phyloP scores from a whole-genome alignment of 2,113 vertebrate genomes.

The Microcebus jonahi region DNA sequence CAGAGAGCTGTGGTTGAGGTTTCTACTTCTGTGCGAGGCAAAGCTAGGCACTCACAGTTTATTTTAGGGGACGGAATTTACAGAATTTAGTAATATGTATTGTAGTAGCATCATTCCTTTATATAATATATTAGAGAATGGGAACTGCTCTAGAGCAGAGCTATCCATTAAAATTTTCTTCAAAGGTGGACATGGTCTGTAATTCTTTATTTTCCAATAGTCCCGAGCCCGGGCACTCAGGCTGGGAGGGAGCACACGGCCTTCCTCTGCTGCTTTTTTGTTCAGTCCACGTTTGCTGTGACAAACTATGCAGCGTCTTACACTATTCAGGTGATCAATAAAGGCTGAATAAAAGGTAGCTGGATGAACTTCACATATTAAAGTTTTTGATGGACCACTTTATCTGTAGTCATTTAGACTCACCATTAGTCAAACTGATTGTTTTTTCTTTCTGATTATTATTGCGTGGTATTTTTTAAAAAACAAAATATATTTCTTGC shows the following conservation, averaged over 20 bases:
- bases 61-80: not conserved
- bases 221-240: no score
- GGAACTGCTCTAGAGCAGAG: not conserved
- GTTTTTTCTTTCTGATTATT: not conserved
- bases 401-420: not conserved
- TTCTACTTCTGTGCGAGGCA: no score
- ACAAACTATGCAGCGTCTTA: no score
- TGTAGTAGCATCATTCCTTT: not conserved
- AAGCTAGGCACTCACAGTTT: not conserved
- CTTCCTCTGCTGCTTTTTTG: not conserved
- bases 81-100: not conserved
- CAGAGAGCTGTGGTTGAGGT: no score
- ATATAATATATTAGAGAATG: no score
- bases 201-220: not conserved
- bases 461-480: not conserved
- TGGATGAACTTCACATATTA: accelerated
- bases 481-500: not conserved
- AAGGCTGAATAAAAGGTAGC: no score
- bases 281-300: accelerated
- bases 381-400: not conserved
- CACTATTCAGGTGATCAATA: no score
- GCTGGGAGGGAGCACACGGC: not conserved
- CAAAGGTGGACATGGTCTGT: not conserved
- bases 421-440: not conserved
- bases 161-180: accelerated